Evolutionary conservation across 1,140 invertebrate species (phyloP), one percentile per base, ranked within the genome.

Genomic region (Drosophila baimaii): DNA sequence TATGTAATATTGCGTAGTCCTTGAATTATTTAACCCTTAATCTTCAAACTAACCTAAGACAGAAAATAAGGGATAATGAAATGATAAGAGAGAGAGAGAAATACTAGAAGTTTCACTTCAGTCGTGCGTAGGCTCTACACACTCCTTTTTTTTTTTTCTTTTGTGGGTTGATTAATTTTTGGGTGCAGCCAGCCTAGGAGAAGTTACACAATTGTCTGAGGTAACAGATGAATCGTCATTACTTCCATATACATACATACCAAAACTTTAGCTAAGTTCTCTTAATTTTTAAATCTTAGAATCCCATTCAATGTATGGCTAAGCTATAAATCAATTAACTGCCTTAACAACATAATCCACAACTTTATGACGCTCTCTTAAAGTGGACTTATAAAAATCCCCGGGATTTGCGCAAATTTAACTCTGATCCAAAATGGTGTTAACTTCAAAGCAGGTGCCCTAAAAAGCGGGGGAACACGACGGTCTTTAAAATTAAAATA

Each of bases 361-460:
- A 65, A 59, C 21, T 44, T 68, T 63, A 54, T 66, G 13, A 44
- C 8, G 10, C 10, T 25, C 25, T 19, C 25, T 15, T 19, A 70
- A 71, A 71, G 51, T 31, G 9, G 31, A 12, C 19, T n/a, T 39
- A 57, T 71, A 47, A 71, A 52, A 57, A 25, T 70, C 25, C 25
- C 51, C 66, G 27, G 44, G 29, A 46, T 31, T 49, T 54, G 66
- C 56, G 23, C 46, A 31, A 62, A 71, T 65, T 83, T 62, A 83
- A 43, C 59, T 52, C 21, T 29, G 54, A 77, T 35, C 62, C 56
- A 66, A 54, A 54, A 35, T 54, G 41, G 17, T 31, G 3, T 31
- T 29, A 23, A 75, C 58, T 56, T 75, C 73, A 76, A 77, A 70
- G 75, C 56, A 59, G 55, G 52, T 55, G 52, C 37, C 66, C 58